Evolutionary conservation across 2,113 vertebrate genomes (phyloP), one percentile per base, ranked within the genome.

Genomic region (Tachuris rubrigastra): DNA sequence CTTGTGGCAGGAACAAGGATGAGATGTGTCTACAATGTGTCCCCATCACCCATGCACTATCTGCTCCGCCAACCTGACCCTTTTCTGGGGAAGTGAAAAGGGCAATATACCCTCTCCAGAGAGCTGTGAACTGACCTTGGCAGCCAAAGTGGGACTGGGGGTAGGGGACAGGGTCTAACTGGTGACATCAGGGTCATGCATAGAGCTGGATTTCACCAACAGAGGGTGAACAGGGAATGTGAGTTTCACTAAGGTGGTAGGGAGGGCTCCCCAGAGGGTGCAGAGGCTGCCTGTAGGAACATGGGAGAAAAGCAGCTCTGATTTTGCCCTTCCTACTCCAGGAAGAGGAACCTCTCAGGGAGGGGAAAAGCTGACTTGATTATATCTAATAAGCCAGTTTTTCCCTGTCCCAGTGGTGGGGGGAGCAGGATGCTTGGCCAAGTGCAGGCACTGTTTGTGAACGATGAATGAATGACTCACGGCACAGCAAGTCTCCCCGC

Each of bases 301-400:
- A 10, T 60, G 21, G 13, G 18, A 85, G 60, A 80, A 79, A 65
- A 76, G 22, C 17, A 20, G 19, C 31, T 77, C 63, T 16, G 5
- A 12, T 68, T 87, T 86, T 50, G 42, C 25, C 28, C 31, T 90
- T 73, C 76, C 79, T 67, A 59, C 56, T 93, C 52, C 56, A 8
- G 62, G 52, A 95, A 77, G 33, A 87, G 86, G 72, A 97, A 88
- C 86, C 42, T 88, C 4, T 2, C 11, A 19, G 72, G 33, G 90
- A 95, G 50, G 79, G 95, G 89, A 97, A 95, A 97, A 96, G 59
- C 93, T 96, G 94, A 94, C 80, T 88, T 76, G 79, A 67, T 92
- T 60, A 10, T 77, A 25, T 90, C 80, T 96, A 93, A 97, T 97
- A 97, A 96, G 90, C 94, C 90, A 97, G 62, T 94, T 96, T 97